phyloP scores from a whole-genome alignment of 1,140 invertebrate genomes.

The Tachypleus tridentatus region DNA sequence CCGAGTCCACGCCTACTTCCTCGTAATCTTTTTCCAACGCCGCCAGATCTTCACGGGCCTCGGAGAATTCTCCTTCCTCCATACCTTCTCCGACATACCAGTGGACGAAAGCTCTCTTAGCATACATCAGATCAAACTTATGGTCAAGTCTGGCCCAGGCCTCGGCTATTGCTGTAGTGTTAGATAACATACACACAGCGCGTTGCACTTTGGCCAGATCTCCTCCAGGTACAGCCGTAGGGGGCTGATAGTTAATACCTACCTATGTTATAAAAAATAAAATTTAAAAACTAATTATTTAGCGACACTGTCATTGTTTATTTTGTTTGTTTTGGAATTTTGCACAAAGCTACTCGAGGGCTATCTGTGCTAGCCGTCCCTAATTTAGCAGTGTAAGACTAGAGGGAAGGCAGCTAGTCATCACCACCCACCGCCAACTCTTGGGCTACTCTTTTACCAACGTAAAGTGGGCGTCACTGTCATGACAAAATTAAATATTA shows the following conservation, averaged over 20 bases:
- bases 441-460: too few relatives aligned
- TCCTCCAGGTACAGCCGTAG: conserved; percentile 68
- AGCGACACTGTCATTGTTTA: too few relatives aligned
- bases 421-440: too few relatives aligned
- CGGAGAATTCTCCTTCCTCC: conserved; percentile 31
- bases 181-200: conserved; percentile 65
- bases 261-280: conserved; percentile 24
- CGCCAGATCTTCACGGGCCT: conserved; percentile 53
- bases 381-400: too few relatives aligned
- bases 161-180: conserved; percentile 60
- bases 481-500: too few relatives aligned
- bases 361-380: too few relatives aligned
- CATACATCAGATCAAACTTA: conserved; percentile 49
- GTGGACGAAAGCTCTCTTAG: conserved; percentile 41
- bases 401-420: too few relatives aligned
- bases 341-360: too few relatives aligned
- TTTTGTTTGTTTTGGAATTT: too few relatives aligned
- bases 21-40: conserved; percentile 52
- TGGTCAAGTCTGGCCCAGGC: conserved; percentile 46
- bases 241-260: conserved; percentile 65
- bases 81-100: conserved; percentile 35
- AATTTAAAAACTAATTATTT: too few relatives aligned
- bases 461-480: too few relatives aligned
- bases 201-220: conserved; percentile 72
- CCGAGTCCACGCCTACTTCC: conserved; percentile 50